Base-by-base conservation (phyloP, 2,113 vertebrate species). In the Xiphophorus maculatus region DNA sequence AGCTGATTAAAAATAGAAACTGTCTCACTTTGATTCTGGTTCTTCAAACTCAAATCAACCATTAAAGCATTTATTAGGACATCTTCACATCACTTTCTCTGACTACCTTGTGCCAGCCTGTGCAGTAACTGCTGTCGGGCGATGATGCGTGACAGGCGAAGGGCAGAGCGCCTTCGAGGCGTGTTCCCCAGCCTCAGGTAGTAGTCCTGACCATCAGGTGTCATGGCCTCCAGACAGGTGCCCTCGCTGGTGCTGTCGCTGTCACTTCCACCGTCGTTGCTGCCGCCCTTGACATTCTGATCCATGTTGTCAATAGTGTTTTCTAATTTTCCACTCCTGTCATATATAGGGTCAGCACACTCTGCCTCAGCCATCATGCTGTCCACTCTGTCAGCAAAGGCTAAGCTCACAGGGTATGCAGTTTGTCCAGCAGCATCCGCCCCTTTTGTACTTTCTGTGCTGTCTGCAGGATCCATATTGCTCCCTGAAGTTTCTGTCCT, bases 81-180 rank as follows among this genome's bases (percentile, higher is more conserved):
- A 66, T 33, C 35, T 5, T 13, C 40, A n/a, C 29, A 25, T 35
- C 29, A 12, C 29, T 19, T 42, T 62, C 54, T 33, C 1, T 58
- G 15, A 85, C 82, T 94, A 94, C 94, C 94, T 94, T 87, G 89
- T 68, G 71, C 76, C 79, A 94, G 84, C 84, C 77, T 91, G 67
- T 73, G 66, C 0, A 95, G 86, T 69, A 95, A 89, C 84, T 92
- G 93, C 69, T 93, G 71, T 58, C 94, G 90, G 33, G 93, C 88
- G 3, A 95, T 89, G 79, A 95, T 92, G 67, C 92, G 93, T 0
- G 93, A 93, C 74, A 94, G 90, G 1, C 92, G 93, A 54, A 94
- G 88, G 74, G 92, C 92, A 0, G 94, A 94, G 42, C 93, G 91
- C 9, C 88, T 85, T 0, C 78, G 82, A 17, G 85, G 89, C 22